Conservation (phyloP, 2,888 invertebrate species). For the Epinotia brunnichana region DNA sequence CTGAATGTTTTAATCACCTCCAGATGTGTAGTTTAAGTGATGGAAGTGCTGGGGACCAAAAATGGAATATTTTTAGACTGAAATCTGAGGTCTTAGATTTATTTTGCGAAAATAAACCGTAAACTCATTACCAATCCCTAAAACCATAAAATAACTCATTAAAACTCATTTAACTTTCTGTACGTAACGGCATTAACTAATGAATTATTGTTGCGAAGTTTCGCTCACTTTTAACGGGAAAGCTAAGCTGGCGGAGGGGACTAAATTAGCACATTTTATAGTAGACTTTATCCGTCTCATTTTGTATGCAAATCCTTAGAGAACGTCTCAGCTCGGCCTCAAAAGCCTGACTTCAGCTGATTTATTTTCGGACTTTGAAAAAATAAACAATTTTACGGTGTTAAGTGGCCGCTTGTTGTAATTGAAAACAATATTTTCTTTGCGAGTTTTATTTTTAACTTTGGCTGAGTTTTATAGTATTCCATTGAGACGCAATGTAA, state of each 20-base stretch:
- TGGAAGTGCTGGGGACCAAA: too few species aligned
- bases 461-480: not conserved
- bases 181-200: slow-evolving; percentile 42
- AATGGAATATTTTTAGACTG: not conserved
- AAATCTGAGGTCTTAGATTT: slow-evolving; percentile 4
- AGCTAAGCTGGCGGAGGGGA: slow-evolving; percentile 54
- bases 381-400: slow-evolving; percentile 38
- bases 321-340: slow-evolving; percentile 50
- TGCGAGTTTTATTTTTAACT: slow-evolving; percentile 15
- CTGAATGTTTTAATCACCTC: too few species aligned
- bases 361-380: slow-evolving; percentile 39
- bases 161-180: slow-evolving; percentile 43
- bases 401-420: slow-evolving; percentile 35
- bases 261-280: slow-evolving; percentile 68
- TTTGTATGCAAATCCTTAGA: slow-evolving; percentile 72
- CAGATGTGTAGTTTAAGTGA: too few species aligned
- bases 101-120: slow-evolving; percentile 23
- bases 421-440: slow-evolving; percentile 37
- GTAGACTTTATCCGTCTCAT: slow-evolving; percentile 66
- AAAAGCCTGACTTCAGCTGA: slow-evolving; percentile 38
- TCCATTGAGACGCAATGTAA: not conserved
- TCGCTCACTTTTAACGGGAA: slow-evolving; percentile 55
- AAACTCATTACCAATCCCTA: slow-evolving; percentile 38
- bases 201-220: slow-evolving; percentile 46
- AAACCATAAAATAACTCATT: slow-evolving; percentile 44